phyloP scores from a whole-genome alignment of 2,888 invertebrate species.

The Tolmerus cingulatus region DNA sequence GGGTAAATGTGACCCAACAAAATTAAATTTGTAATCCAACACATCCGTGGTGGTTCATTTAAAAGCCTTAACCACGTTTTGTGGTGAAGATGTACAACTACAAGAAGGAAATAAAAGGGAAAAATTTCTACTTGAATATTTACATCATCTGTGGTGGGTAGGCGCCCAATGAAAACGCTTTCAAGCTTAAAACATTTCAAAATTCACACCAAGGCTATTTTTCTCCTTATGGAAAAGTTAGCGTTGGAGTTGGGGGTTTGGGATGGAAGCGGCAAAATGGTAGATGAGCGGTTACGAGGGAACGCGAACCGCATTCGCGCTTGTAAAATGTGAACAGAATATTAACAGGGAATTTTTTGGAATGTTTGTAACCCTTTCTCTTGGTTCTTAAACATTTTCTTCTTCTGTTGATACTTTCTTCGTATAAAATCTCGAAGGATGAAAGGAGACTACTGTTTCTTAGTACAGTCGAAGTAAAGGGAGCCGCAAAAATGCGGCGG shows the following conservation, averaged over 20 bases:
- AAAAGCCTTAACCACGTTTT: background rate
- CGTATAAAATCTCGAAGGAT: too few relatives aligned
- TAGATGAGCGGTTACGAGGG: background rate
- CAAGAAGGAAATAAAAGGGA: background rate
- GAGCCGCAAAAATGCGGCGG: background rate
- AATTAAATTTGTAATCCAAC: background rate
- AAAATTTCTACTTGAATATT: background rate
- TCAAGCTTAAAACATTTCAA: slow-evolving; percentile 4
- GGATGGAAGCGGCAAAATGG: background rate
- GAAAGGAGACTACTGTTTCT: background rate
- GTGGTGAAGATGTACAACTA: background rate
- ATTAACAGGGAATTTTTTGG: background rate
- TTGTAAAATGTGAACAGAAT: slow-evolving; percentile 5
- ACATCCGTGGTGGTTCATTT: background rate
- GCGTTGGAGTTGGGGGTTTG: background rate
- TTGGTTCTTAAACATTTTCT: background rate
- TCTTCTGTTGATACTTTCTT: background rate
- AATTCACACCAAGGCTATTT: background rate
- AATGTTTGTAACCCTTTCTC: background rate
- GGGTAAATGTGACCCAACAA: background rate
- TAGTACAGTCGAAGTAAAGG: background rate
- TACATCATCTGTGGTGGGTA: background rate
- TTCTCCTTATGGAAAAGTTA: background rate
- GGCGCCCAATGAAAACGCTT: background rate
- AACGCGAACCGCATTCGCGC: background rate